Percentiles rank a stretch among this genome's conserved stretches.
Conservation (phyloP, 2,888 invertebrate genomes). For the Oscheius myriophilus region DNA sequence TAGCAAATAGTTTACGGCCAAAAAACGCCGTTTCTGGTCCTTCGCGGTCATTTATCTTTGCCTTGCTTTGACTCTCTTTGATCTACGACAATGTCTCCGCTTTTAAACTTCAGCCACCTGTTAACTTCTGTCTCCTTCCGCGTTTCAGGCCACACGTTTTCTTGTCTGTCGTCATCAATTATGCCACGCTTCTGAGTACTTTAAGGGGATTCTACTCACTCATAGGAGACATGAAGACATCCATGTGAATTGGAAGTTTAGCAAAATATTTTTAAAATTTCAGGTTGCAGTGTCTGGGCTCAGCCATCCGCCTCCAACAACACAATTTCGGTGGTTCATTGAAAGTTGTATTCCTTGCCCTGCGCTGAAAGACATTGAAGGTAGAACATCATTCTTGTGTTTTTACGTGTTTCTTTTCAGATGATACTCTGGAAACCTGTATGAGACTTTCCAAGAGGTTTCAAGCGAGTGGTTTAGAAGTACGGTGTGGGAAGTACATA, state of each 20-base stretch:
- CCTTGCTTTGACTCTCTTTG: background rate
- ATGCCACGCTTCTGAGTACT: conserved; percentile 67
- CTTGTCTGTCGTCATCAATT: conserved; percentile 69
- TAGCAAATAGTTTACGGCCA: too few relatives aligned
- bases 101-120: conserved; percentile 8
- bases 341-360: conserved; percentile 67
- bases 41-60: too few relatives aligned
- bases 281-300: conserved; percentile 50
- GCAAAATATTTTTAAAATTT: background rate
- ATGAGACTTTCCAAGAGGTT: conserved; percentile 68
- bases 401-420: conserved; percentile 35
- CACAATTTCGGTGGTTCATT: conserved; percentile 66
- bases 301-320: conserved; percentile 50
- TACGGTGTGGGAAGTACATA: conserved; percentile 63
- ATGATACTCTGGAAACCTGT: conserved; percentile 68
- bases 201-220: conserved; percentile 57
- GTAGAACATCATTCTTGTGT: conserved; percentile 29
- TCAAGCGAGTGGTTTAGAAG: conserved; percentile 61
- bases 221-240: conserved; percentile 40
- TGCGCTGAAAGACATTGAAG: conserved; percentile 65
- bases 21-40: too few relatives aligned
- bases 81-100: background rate
- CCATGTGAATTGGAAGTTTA: conserved; percentile 29
- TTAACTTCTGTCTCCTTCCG: background rate
- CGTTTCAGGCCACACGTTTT: conserved; percentile 63